These are phyloP conservation scores for Blastomussa wellsi DNA, from an alignment of 92 coral and sea anemone genomes.

Conservation along the genomic window DNA sequence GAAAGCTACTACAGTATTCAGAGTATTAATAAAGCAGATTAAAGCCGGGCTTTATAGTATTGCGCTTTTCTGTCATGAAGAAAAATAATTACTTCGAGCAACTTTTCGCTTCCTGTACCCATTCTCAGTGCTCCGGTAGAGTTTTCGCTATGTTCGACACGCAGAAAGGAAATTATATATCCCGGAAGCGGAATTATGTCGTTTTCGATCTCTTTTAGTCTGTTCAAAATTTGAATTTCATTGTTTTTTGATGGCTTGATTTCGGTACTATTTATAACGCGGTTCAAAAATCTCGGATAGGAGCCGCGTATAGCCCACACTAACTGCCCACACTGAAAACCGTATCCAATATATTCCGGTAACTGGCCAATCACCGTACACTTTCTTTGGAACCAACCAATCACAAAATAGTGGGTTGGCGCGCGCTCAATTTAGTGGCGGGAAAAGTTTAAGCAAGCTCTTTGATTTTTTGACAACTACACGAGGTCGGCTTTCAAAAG, in stretches of 20 bases:
- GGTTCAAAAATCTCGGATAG: background rate
- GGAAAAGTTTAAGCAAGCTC: background rate
- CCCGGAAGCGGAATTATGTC: background rate
- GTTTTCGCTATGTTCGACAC: background rate
- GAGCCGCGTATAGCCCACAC: background rate
- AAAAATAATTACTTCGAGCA: background rate
- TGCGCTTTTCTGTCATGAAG: background rate
- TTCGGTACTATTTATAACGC: background rate
- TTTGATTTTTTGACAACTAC: background rate
- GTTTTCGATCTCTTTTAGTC: background rate
- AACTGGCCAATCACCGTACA: background rate
- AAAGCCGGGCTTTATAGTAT: background rate
- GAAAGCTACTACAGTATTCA: background rate
- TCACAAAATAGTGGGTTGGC: background rate
- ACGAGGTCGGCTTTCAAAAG: background rate
- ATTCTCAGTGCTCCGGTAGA: background rate
- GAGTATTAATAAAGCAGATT: too few relatives aligned
- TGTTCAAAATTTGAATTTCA: background rate
- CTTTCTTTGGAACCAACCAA: background rate
- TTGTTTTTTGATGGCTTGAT: background rate
- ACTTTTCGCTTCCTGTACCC: background rate
- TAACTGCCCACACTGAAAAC: background rate
- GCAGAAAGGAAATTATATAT: background rate
- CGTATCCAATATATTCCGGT: background rate
- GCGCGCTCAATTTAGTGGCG: background rate